Conservation (phyloP, 2,113 vertebrate species). For the Procavia capensis region DNA sequence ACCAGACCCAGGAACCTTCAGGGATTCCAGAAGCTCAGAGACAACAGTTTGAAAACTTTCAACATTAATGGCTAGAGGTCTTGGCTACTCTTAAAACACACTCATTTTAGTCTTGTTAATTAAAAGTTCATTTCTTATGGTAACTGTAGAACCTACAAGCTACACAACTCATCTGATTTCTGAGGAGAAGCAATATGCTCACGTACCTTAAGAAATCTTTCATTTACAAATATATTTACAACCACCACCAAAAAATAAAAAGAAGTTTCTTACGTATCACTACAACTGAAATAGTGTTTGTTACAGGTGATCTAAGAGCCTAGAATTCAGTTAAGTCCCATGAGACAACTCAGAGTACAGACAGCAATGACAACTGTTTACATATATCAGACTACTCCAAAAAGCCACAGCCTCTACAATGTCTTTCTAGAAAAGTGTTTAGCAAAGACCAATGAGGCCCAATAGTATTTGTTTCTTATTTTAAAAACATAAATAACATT, state of each 20-base stretch:
- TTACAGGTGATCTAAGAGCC: constrained; percentile 3
- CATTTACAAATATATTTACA: background rate
- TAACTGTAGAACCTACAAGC: constrained; percentile 15
- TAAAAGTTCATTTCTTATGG: constrained; percentile 6
- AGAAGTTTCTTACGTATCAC: background rate
- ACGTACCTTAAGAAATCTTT: background rate
- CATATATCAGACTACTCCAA: background rate
- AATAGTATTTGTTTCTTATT: constrained; percentile 19
- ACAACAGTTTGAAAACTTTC: constrained; percentile 5
- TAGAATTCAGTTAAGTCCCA: constrained; percentile 29
- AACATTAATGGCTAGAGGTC: constrained; percentile 18
- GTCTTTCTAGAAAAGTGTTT: background rate
- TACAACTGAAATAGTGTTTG: constrained; percentile 43
- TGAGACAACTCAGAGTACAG: background rate
- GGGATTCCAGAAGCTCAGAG: background rate
- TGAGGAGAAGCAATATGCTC: background rate
- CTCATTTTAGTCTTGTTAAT: constrained; percentile 35
- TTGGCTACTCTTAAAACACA: constrained; percentile 31
- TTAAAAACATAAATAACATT: constrained; percentile 35
- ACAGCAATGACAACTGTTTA: background rate
- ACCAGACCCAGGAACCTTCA: background rate
- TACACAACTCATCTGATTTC: background rate
- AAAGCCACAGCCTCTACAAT: background rate
- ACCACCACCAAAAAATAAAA: background rate
- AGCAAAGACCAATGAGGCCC: background rate